phyloP scores from a whole-genome alignment of 1,140 invertebrate genomes.

The Drosophila sproati region DNA sequence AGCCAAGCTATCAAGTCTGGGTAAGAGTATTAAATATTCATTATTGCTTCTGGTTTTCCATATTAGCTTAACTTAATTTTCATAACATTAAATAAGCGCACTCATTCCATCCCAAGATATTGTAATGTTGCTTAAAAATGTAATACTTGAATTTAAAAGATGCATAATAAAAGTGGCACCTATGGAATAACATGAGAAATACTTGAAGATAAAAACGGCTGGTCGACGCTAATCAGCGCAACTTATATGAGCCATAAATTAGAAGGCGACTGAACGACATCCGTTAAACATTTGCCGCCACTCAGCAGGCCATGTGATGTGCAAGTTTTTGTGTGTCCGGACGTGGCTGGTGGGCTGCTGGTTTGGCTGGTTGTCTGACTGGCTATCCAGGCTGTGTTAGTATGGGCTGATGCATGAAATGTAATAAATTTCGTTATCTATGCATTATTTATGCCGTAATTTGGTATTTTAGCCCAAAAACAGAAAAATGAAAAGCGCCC shows the following conservation, averaged over 20 bases:
- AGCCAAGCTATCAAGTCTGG: too few species aligned
- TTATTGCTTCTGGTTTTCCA: constrained; percentile 48
- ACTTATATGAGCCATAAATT: constrained; percentile 80
- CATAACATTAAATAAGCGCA: constrained; percentile 55
- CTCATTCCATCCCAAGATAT: constrained; percentile 10
- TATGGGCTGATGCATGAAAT: constrained; percentile 77
- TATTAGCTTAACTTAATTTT: constrained; percentile 61
- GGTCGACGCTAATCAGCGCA: constrained; percentile 67
- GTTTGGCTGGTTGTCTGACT: not conserved
- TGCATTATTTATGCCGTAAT: constrained; percentile 84
- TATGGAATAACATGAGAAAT: not conserved
- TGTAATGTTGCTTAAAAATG: constrained; percentile 5
- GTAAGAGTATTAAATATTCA: not conserved
- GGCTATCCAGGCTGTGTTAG: constrained; percentile 23
- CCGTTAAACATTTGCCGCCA: constrained; percentile 64
- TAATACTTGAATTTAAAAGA: constrained; percentile 11
- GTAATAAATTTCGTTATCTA: constrained; percentile 83
- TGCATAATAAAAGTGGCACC: not conserved
- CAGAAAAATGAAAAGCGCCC: constrained; percentile 80
- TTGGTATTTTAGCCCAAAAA: constrained; percentile 83
- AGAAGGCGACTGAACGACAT: constrained; percentile 64
- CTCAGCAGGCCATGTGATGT: constrained; percentile 39
- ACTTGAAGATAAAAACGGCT: constrained; percentile 60
- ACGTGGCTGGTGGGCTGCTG: constrained; percentile 39
- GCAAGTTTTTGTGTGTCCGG: constrained; percentile 52